phyloP scores from a whole-genome alignment of 2,888 invertebrate species.

The Ctena decussata region DNA sequence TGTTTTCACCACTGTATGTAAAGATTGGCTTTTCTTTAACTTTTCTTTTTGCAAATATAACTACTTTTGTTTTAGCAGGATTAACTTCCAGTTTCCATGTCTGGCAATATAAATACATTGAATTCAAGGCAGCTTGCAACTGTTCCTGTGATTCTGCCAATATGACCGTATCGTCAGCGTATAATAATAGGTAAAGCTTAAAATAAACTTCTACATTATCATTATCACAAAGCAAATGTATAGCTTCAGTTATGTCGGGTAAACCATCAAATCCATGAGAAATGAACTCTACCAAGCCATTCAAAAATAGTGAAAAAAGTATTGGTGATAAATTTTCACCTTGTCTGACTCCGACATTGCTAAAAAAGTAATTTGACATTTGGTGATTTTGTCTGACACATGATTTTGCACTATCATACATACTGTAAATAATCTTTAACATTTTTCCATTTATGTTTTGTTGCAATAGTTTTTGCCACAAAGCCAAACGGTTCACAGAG shows the following conservation, averaged over 20 bases:
- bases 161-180: neutral
- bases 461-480: neutral
- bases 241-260: neutral
- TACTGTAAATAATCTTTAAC: neutral
- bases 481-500: neutral
- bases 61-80: constrained; percentile 4
- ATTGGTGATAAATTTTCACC: too few relatives aligned
- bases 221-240: neutral
- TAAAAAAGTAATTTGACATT: neutral
- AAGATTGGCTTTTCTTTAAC: neutral
- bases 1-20: neutral
- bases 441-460: neutral
- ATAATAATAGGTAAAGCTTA: neutral
- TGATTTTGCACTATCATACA: neutral
- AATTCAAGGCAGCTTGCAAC: neutral
- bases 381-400: neutral
- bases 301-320: too few relatives aligned
- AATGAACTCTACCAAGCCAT: too few relatives aligned
- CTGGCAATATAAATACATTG: neutral
- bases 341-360: neutral
- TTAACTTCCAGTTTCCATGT: constrained; percentile 2
- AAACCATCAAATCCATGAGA: neutral
- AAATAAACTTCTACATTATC: neutral
- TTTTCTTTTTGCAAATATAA: neutral
- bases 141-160: neutral